Conservation (phyloP, 1,140 invertebrate species). For the Maconellicoccus hirsutus region DNA sequence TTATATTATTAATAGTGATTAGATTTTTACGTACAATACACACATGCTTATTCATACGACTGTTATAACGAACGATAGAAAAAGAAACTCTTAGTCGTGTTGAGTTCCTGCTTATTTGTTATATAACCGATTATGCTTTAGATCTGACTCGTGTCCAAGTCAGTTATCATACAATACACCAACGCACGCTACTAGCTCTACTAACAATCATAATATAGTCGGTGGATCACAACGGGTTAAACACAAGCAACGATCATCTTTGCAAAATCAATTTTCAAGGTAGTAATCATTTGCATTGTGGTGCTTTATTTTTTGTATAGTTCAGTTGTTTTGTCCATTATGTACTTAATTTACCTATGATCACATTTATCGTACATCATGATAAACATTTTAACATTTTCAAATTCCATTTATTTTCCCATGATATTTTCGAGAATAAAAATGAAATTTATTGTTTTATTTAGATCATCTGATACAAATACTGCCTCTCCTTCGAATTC, state of each 20-base stretch:
- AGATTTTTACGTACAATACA: too few relatives aligned
- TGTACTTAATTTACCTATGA: too few relatives aligned
- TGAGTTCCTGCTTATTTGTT: neutral
- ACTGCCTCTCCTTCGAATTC: slow-evolving; percentile 1
- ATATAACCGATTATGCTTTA: slow-evolving; percentile 35
- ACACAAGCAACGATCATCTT: slow-evolving; percentile 40
- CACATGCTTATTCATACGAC: too few relatives aligned
- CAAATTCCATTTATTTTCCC: too few relatives aligned
- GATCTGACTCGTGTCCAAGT: slow-evolving; percentile 82
- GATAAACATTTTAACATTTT: too few relatives aligned
- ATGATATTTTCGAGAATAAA: too few relatives aligned
- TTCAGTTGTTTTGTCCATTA: neutral
- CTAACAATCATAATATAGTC: slow-evolving; percentile 29
- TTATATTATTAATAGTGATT: slow-evolving; percentile 11
- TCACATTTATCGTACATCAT: too few relatives aligned
- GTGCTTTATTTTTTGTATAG: neutral
- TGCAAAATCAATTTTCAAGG: slow-evolving; percentile 25
- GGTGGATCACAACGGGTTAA: slow-evolving; percentile 39
- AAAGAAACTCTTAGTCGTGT: too few relatives aligned
- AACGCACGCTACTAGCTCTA: slow-evolving; percentile 31
- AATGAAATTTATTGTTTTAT: neutral
- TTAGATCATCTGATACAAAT: neutral
- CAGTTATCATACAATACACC: slow-evolving; percentile 42
- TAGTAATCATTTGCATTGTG: neutral
- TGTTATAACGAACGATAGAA: slow-evolving; percentile 12